A percentile compares a stretch with the other conserved stretches of the same genome.
phyloP scores from a whole-genome alignment of 2,797 vertebrate genomes.

The Lithobates sylvaticus region DNA sequence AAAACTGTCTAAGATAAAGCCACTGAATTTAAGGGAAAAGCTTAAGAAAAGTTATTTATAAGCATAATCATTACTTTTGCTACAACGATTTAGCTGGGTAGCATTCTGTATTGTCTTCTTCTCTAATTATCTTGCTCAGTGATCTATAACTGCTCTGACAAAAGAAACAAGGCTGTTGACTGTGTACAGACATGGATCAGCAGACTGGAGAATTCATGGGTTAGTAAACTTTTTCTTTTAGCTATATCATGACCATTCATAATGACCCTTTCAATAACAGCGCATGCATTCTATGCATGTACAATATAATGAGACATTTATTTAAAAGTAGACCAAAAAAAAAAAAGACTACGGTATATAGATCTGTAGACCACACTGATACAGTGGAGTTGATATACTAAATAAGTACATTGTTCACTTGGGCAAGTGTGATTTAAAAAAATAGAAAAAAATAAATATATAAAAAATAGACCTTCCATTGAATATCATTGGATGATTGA shows the following conservation, averaged over 20 bases:
- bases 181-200: conserved; percentile 53
- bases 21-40: not conserved
- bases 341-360: not conserved
- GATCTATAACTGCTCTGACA: conserved; percentile 55
- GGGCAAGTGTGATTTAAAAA: too few species aligned
- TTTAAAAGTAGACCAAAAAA: not conserved
- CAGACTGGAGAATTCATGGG: conserved; percentile 40
- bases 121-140: conserved; percentile 56
- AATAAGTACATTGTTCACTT: not conserved
- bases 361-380: not conserved
- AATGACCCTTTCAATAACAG: conserved; percentile 19
- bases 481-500: fast-evolving
- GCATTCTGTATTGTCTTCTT: conserved; percentile 13
- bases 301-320: not conserved
- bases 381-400: not conserved
- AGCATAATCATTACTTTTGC: conserved; percentile 31
- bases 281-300: not conserved
- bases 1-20: not conserved
- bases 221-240: conserved; percentile 43
- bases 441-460: too few species aligned
- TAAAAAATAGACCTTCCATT: too few species aligned
- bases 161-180: conserved; percentile 55
- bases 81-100: conserved; percentile 22
- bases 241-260: conserved; percentile 31
- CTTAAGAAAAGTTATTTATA: conserved; percentile 17